Evolutionary conservation across 1,140 invertebrate species (phyloP).

Genomic region (Philotrypesis tridentata): DNA sequence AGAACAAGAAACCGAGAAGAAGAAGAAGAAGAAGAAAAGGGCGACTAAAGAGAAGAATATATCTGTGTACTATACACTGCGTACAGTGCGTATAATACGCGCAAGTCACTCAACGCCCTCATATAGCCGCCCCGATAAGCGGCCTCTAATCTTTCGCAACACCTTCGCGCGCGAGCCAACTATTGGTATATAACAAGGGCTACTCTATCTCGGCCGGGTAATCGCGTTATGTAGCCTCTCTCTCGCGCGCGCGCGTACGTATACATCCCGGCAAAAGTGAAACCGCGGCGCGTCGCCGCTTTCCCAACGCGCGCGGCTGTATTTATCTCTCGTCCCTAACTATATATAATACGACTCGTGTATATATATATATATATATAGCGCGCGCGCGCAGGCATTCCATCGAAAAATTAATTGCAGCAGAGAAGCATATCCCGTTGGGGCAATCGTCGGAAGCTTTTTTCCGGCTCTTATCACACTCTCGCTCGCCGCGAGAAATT

Average conservation of each 20-base stretch:
- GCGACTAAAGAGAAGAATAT: too few species aligned
- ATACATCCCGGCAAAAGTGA: background rate
- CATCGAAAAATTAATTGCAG: constrained; percentile 21
- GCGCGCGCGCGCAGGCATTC: background rate
- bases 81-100: too few species aligned
- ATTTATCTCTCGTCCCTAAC: background rate
- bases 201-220: background rate
- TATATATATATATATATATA: too few species aligned
- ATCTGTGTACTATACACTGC: too few species aligned
- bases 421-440: constrained; percentile 54
- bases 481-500: too few species aligned
- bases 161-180: background rate
- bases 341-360: too few species aligned
- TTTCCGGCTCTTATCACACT: constrained; percentile 34
- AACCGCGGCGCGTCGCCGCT: background rate
- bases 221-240: background rate
- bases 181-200: background rate
- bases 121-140: too few species aligned
- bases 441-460: constrained; percentile 48
- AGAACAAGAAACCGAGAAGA: too few species aligned
- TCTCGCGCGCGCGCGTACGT: too few species aligned
- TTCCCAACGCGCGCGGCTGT: background rate
- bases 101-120: background rate
- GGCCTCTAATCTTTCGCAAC: background rate
- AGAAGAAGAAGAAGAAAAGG: too few species aligned